Percentiles rank a stretch among this genome's conserved stretches.
Evolutionary conservation across 2,113 vertebrate genomes (phyloP).

Genomic region (Aspidoscelis tigris): DNA sequence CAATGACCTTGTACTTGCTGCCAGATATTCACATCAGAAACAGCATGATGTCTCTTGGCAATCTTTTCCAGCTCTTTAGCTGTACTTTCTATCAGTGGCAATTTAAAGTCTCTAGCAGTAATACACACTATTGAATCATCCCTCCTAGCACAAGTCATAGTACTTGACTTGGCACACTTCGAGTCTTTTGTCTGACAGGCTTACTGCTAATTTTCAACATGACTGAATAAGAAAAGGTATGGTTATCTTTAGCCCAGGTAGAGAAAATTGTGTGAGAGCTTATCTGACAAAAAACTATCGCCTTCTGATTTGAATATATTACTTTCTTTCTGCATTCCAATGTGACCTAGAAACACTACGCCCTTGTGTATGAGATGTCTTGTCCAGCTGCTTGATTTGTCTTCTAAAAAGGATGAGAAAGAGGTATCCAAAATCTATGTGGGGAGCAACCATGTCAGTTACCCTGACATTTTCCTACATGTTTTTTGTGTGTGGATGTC

Average conservation of each 20-base stretch:
- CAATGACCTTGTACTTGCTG: constrained; percentile 14
- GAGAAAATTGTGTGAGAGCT: neutral
- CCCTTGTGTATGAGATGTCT: neutral
- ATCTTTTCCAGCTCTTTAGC: constrained; percentile 14
- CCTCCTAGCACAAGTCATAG: neutral
- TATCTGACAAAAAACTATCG: constrained; percentile 15
- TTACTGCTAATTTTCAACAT: constrained; percentile 13
- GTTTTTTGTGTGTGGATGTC: neutral
- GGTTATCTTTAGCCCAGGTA: neutral
- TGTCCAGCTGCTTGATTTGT: neutral
- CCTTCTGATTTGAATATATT: neutral
- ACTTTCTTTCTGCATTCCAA: neutral
- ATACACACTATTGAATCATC: neutral
- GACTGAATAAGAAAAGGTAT: constrained; percentile 9
- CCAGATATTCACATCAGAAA: constrained; percentile 12
- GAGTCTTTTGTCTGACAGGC: constrained; percentile 20
- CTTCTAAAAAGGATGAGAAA: neutral
- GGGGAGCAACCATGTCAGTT: neutral
- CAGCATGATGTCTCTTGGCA: constrained; percentile 4
- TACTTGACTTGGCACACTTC: constrained; percentile 20
- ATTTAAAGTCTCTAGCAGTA: neutral
- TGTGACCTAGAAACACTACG: neutral
- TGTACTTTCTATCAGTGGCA: neutral
- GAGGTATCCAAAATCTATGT: neutral
- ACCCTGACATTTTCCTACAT: neutral